Evolutionary conservation across 2,113 vertebrate species (phyloP).

Genomic region (Crotophaga sulcirostris): DNA sequence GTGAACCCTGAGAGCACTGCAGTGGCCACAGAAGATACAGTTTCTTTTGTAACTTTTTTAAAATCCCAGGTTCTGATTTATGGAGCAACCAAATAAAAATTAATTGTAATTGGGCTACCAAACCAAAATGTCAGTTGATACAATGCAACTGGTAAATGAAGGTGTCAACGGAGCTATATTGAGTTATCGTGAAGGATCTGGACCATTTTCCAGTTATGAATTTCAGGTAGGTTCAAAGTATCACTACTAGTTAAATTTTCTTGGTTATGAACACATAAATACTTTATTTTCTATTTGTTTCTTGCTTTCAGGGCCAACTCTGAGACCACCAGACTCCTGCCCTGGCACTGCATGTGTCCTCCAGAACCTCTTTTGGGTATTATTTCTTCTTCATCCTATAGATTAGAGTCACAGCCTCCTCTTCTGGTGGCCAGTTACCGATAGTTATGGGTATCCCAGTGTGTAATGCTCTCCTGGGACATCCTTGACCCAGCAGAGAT

Average conservation of each 20-base stretch:
- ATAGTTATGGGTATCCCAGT: not conserved
- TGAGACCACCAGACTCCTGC: not conserved
- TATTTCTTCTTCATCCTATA: not conserved
- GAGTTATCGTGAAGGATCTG: not conserved
- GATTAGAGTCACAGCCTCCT: not conserved
- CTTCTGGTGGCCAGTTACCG: not conserved
- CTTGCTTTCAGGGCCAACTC: not conserved
- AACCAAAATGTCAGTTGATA: not conserved
- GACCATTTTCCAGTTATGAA: not conserved
- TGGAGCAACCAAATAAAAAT: not conserved
- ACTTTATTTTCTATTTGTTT: not conserved
- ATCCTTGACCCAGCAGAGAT: accelerated
- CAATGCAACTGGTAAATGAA: not conserved
- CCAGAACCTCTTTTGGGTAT: not conserved
- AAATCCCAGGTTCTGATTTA: not conserved
- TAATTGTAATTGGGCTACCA: not conserved
- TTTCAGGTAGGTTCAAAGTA: not conserved
- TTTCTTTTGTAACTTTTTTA: not conserved
- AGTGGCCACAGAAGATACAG: not conserved
- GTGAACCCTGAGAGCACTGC: not conserved
- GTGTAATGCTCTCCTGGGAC: not conserved
- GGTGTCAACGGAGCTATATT: not conserved
- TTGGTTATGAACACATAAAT: not conserved
- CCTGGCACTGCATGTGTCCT: not conserved
- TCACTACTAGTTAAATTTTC: not conserved